These are phyloP conservation scores for Mastomys coucha DNA, from an alignment of 2,113 vertebrate species.

Conservation along the genomic window DNA sequence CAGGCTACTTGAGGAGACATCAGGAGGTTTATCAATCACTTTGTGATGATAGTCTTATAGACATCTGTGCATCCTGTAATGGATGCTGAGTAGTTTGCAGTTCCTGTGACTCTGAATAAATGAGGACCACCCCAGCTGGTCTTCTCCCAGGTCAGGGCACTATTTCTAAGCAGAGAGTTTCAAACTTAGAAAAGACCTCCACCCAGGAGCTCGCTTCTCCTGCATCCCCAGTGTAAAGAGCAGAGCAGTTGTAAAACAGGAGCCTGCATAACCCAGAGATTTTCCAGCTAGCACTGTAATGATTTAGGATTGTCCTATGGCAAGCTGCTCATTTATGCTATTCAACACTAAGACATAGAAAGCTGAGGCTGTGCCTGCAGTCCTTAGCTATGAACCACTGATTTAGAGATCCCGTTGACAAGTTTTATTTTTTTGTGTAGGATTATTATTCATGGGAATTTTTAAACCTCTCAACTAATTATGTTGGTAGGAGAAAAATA, in stretches of 20 bases:
- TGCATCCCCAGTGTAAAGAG: not conserved
- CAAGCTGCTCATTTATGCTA: not conserved
- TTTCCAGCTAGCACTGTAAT: not conserved
- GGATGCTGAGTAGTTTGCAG: too few species aligned
- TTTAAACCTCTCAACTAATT: slow-evolving; percentile 7
- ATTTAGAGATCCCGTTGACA: not conserved
- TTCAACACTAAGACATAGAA: not conserved
- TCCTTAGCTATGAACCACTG: not conserved
- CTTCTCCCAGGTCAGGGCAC: accelerated
- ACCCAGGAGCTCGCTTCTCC: not conserved
- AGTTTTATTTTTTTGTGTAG: not conserved
- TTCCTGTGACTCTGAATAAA: not conserved
- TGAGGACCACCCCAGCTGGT: not conserved
- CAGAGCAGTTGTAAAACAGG: too few species aligned
- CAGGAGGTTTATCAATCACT: not conserved
- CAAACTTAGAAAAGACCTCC: too few species aligned
- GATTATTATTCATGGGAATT: not conserved
- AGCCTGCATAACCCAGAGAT: not conserved
- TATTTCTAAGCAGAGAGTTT: not conserved
- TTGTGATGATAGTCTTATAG: not conserved
- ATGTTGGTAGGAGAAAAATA: not conserved
- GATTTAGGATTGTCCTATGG: not conserved
- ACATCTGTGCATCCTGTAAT: not conserved
- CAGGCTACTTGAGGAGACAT: not conserved
- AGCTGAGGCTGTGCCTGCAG: not conserved